Evolutionary conservation across 2,113 vertebrate species (phyloP).

Genomic region (Oryzias melastigma): DNA sequence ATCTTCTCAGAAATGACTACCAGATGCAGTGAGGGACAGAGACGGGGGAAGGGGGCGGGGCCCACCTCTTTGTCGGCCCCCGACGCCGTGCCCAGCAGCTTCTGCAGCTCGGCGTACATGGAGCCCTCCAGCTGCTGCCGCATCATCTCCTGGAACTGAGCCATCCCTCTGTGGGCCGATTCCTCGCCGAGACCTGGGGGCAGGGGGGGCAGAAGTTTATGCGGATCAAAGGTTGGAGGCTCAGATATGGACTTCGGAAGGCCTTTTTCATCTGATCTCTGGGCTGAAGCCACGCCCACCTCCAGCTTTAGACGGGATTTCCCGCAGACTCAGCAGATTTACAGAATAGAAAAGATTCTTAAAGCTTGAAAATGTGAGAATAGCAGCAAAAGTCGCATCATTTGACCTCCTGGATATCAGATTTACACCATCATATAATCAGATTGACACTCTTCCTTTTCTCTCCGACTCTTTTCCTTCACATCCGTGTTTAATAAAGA

Average conservation of each 20-base stretch:
- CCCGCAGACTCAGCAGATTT: too few species aligned
- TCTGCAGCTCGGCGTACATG: constrained; percentile 90
- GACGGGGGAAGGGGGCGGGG: not conserved
- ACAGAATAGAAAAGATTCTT: too few species aligned
- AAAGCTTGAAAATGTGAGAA: too few species aligned
- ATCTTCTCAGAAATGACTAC: constrained; percentile 46
- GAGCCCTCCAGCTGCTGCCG: constrained; percentile 92
- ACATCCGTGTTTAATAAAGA: too few species aligned
- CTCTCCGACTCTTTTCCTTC: too few species aligned
- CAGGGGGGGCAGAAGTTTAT: not conserved
- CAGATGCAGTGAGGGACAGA: constrained; percentile 44
- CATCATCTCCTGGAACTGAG: constrained; percentile 96
- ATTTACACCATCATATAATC: too few species aligned
- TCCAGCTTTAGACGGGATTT: too few species aligned
- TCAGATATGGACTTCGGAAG: not conserved
- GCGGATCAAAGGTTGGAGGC: not conserved
- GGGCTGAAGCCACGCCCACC: too few species aligned
- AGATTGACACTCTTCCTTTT: too few species aligned
- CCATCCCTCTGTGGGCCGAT: constrained; percentile 80
- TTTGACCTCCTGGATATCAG: too few species aligned
- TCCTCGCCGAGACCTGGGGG: constrained; percentile 84
- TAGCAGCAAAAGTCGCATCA: too few species aligned
- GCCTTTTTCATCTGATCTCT: too few species aligned
- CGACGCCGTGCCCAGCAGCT: constrained; percentile 81
- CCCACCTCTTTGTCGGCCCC: constrained; percentile 84